These are phyloP conservation scores for Pangasius macronema DNA, from an alignment of 2,797 vertebrate genomes.

Conservation along the genomic window DNA sequence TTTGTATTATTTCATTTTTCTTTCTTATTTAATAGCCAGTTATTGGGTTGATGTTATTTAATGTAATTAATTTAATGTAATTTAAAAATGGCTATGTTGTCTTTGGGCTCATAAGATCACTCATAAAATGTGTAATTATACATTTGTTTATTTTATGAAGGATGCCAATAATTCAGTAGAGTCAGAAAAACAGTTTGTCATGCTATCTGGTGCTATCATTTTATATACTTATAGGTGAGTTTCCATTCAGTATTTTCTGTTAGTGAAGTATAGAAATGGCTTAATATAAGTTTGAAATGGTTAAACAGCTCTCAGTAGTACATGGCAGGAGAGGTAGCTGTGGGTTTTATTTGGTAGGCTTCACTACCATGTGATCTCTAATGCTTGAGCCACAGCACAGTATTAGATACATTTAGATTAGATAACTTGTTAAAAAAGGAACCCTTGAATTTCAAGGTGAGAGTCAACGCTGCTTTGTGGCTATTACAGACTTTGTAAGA, in stretches of 20 bases:
- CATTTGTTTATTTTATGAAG: neutral
- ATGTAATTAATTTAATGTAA: too few species aligned
- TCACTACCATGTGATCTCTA: constrained; percentile 22
- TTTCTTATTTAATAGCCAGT: neutral
- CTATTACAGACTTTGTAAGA: constrained; percentile 51
- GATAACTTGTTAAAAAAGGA: constrained; percentile 18
- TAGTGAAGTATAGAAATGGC: neutral
- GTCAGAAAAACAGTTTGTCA: neutral
- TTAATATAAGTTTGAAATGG: neutral
- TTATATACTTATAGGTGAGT: neutral
- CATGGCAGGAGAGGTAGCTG: constrained; percentile 57
- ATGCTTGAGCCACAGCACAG: constrained; percentile 2
- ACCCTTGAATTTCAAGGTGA: constrained; percentile 56
- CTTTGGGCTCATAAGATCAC: neutral
- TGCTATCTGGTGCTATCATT: neutral
- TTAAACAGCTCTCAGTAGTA: constrained; percentile 18
- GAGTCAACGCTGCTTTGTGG: constrained; percentile 42
- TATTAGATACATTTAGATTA: constrained; percentile 20
- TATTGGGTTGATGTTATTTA: neutral
- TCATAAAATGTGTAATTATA: constrained; percentile 1
- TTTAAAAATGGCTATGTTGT: neutral
- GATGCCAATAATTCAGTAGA: neutral
- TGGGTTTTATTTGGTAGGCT: constrained; percentile 35
- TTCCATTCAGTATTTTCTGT: neutral
- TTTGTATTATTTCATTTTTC: neutral